Conservation (phyloP, 2,797 vertebrate species). For the Siniperca undulata region DNA sequence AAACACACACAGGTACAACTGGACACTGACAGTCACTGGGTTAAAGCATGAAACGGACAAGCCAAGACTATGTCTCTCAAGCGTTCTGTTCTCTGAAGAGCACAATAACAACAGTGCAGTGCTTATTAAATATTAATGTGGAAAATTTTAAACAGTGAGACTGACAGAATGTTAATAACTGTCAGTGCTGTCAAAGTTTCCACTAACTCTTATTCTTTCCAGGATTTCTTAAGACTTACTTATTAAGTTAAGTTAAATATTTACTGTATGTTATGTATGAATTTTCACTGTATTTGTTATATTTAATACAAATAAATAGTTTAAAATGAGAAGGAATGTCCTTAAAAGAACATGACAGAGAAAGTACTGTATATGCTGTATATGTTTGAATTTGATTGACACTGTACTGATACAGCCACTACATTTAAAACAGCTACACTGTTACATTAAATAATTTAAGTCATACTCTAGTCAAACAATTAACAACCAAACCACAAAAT, state of each 20-base stretch:
- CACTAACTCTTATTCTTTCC: not conserved
- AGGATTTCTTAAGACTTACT: not conserved
- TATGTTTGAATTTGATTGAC: not conserved
- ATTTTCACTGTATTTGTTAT: not conserved
- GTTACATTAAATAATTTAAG: conserved; percentile 2
- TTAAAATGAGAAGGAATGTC: conserved; percentile 5
- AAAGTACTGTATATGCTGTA: not conserved
- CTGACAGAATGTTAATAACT: conserved; percentile 38
- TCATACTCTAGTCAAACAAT: not conserved
- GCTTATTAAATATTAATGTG: conserved; percentile 73
- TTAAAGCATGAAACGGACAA: not conserved
- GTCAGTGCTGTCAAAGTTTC: conserved; percentile 19
- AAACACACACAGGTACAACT: conserved; percentile 44
- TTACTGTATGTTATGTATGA: not conserved
- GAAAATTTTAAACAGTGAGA: conserved; percentile 40
- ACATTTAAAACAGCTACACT: conserved; percentile 3
- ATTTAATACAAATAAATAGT: not conserved
- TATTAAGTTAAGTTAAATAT: not conserved
- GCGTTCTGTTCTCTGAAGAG: conserved; percentile 36
- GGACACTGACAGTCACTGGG: conserved; percentile 15
- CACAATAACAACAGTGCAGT: conserved; percentile 35
- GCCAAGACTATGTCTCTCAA: conserved; percentile 3
- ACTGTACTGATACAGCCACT: not conserved
- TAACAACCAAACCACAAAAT: not conserved
- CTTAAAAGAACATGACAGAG: not conserved